Base-by-base conservation (phyloP, 2,113 vertebrate species). In the Sisor rabdophorus region DNA sequence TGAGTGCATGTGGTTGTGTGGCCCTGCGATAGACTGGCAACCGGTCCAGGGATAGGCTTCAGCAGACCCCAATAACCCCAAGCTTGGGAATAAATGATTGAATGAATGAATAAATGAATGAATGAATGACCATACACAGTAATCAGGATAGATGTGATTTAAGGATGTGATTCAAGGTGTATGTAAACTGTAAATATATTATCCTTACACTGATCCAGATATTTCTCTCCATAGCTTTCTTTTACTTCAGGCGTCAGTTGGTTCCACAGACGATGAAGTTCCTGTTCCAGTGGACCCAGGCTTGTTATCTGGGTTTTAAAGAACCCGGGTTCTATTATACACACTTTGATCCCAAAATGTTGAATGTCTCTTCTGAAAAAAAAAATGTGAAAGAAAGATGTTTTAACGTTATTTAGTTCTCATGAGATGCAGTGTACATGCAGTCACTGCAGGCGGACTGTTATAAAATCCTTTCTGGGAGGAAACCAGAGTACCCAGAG, bases 281-380 rank as follows among this genome's bases (percentile, higher is more conserved):
- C 78, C 0, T 65, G 86, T 85, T 96, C 96, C 0, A 97, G 59
- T 50, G 85, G 79, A 0, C 90, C 91, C 20, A 94, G 86, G 76
- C 83, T 91, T 1, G 95, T 97, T 80, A 92, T 88, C 0, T 93
- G 90, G 0, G 96, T 98, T 88, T 88, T 93, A 87, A 98, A 98
- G 87, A 97, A 98, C 0, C 96, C 96, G 0, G 95, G 96, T 83
- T 98, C 96, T 73, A 98, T 93, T 24, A 97, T 93, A 87, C 93
- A 94, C 13, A 98, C 95, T 1, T 86, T 93, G 16, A 97, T 81
- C 53, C 95, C 95, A 28, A 96, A 98, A 85, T 92, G 90, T 82
- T 91, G 84, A 78, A 96, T 86, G 48, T 97, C 95, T n/a, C 95
- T 87, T 88, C 96, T 98, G 84, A n/a, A 73, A 19, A 90, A 56